Conservation (phyloP, 2,113 vertebrate genomes). For the Ardeotis arabs region DNA sequence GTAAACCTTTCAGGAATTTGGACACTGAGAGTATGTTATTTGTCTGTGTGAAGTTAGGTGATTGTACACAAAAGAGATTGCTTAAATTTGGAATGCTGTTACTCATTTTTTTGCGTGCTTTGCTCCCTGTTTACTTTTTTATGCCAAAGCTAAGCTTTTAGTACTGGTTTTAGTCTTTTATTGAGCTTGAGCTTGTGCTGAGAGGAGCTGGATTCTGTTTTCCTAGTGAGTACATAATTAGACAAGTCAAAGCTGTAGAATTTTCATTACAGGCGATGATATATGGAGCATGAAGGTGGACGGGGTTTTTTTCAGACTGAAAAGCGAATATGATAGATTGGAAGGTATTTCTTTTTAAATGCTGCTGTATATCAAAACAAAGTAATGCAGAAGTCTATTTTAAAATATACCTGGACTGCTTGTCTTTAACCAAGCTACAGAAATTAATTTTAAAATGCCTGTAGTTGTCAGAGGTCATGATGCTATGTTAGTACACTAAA, state of each 20-base stretch:
- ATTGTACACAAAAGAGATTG: neutral
- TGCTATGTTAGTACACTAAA: neutral
- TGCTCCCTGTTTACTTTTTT: neutral
- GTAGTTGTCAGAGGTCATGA: neutral
- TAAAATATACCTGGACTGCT: neutral
- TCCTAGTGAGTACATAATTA: neutral
- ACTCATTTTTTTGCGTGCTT: neutral
- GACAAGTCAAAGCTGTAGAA: neutral
- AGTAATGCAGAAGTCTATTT: neutral
- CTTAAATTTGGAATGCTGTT: neutral
- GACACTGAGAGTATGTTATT: neutral
- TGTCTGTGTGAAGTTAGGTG: neutral
- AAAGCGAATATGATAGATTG: neutral
- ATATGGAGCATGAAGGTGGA: neutral
- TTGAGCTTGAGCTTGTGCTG: neutral
- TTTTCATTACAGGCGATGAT: neutral
- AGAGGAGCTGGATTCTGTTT: neutral
- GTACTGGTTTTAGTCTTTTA: neutral
- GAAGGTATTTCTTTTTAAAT: neutral
- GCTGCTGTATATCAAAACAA: neutral
- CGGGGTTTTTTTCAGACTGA: neutral
- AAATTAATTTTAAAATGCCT: neutral
- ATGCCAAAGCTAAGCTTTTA: neutral
- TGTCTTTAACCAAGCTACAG: neutral
- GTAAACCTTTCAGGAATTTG: neutral